A percentile compares a stretch with the other conserved stretches of the same genome.
These are phyloP conservation scores for Aelia acuminata DNA, from an alignment of 2,888 invertebrate species.

Conservation along the genomic window DNA sequence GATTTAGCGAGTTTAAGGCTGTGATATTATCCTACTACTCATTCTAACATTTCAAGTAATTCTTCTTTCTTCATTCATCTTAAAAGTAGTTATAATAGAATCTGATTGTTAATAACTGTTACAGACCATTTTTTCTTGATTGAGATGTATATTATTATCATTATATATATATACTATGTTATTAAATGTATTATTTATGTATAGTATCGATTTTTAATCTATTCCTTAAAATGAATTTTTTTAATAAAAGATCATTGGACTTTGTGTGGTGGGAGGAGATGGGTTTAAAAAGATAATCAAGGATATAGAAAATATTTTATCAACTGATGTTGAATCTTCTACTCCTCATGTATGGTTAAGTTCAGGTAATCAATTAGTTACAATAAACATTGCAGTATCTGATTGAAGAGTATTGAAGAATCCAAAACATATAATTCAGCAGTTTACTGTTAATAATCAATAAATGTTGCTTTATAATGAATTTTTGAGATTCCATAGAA, in stretches of 20 bases:
- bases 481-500: background rate
- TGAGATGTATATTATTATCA: conserved; percentile 7
- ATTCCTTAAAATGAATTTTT: background rate
- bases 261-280: background rate
- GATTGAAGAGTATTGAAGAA: background rate
- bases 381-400: background rate
- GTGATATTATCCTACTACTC: conserved; percentile 49
- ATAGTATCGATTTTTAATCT: background rate
- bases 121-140: background rate
- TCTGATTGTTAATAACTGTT: background rate
- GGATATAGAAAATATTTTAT: background rate
- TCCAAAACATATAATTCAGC: background rate
- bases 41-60: conserved; percentile 17
- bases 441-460: background rate
- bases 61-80: background rate
- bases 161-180: background rate
- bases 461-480: background rate
- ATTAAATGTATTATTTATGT: conserved; percentile 17
- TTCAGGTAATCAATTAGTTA: too few species aligned
- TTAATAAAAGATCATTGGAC: background rate
- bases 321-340: background rate
- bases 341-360: background rate
- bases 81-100: conserved; percentile 16
- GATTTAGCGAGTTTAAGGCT: conserved; percentile 33
- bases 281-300: background rate